These are phyloP conservation scores for Chydorus sphaericus DNA, from an alignment of 2,888 invertebrate genomes.

Conservation along the genomic window DNA sequence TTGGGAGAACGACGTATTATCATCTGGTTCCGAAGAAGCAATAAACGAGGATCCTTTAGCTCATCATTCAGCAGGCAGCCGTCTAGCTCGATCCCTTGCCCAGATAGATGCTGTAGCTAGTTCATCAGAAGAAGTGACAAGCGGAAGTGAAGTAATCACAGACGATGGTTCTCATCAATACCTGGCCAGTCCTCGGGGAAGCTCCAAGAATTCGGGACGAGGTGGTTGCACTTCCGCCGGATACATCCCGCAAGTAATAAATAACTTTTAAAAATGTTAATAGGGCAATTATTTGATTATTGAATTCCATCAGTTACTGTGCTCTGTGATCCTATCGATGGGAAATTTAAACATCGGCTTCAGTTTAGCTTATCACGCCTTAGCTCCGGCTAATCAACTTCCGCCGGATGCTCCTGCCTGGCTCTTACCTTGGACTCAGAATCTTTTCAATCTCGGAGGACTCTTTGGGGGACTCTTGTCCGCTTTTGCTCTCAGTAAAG, in stretches of 20 bases:
- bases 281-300: no score
- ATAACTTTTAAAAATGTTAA: no score
- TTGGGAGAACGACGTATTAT: background rate
- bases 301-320: no score
- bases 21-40: background rate
- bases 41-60: no score
- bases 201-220: background rate
- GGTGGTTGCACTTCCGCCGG: background rate
- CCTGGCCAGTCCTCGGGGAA: background rate
- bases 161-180: background rate
- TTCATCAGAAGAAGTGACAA: no score
- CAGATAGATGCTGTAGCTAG: no score
- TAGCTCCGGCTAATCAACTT: slow-evolving; percentile 3
- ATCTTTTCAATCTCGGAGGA: slow-evolving; percentile 13
- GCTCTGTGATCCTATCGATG: slow-evolving; percentile 7
- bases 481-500: slow-evolving; percentile 9
- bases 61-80: no score
- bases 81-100: no score
- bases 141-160: background rate
- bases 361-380: slow-evolving; percentile 13
- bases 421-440: background rate
- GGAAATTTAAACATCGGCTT: slow-evolving; percentile 14
- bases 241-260: background rate
- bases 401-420: background rate
- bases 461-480: slow-evolving; percentile 4